These are phyloP conservation scores for Sinopyrophorus schimmeli DNA, from an alignment of 2,888 invertebrate species.

Conservation along the genomic window DNA sequence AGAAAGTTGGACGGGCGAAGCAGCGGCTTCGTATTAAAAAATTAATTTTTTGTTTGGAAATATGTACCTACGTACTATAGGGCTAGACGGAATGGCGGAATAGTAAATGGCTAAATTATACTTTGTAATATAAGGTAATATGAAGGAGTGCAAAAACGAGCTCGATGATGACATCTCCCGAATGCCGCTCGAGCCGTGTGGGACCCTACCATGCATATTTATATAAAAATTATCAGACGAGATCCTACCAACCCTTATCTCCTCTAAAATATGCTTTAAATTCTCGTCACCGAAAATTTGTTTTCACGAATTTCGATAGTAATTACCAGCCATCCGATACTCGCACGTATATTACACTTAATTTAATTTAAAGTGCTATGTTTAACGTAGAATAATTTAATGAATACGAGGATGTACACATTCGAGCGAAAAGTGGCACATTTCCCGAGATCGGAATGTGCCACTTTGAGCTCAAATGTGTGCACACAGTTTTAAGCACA, in stretches of 20 bases:
- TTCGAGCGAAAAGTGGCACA: too few species aligned
- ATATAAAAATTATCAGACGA: conserved; percentile 42
- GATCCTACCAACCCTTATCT: conserved; percentile 32
- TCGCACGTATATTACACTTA: too few species aligned
- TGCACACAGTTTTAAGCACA: too few species aligned
- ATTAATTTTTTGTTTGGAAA: too few species aligned
- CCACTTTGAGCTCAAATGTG: too few species aligned
- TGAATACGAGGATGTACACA: too few species aligned
- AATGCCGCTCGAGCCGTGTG: conserved; percentile 34
- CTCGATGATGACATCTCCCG: conserved; percentile 33
- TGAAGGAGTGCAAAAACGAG: conserved; percentile 37
- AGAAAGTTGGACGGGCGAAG: too few species aligned
- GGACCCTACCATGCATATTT: conserved; percentile 44
- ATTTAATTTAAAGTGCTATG: too few species aligned
- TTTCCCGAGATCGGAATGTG: too few species aligned
- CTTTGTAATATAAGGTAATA: conserved; percentile 47
- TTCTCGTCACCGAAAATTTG: conserved; percentile 23
- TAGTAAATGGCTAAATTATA: conserved; percentile 46
- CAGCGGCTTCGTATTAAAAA: too few species aligned
- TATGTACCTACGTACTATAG: too few species aligned
- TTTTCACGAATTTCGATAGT: conserved; percentile 24
- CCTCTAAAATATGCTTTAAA: conserved; percentile 30
- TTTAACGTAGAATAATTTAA: conserved; percentile 7
- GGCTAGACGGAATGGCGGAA: conserved; percentile 38
- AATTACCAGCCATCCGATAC: conserved; percentile 18